A percentile compares a stretch with the other conserved stretches of the same genome.
These are phyloP conservation scores for Hartigia nigra DNA, from an alignment of 2,888 invertebrate species.

Conservation along the genomic window DNA sequence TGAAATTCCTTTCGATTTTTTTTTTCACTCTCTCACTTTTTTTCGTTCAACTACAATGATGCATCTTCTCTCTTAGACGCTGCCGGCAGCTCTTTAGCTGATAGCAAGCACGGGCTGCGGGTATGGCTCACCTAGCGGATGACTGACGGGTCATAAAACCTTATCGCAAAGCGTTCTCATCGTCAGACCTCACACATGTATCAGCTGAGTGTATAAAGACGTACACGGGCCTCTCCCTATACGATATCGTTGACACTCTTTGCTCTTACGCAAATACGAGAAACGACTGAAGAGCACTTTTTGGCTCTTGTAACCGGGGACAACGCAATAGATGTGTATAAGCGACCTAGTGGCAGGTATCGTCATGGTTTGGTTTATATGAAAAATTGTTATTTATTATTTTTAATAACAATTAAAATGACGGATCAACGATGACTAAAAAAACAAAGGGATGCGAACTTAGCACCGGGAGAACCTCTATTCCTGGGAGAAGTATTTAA, in stretches of 20 bases:
- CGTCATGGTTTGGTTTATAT: neutral
- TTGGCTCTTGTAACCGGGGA: neutral
- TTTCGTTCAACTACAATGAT: neutral
- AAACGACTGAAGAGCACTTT: conserved; percentile 43
- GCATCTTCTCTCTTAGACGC: neutral
- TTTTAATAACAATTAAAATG: neutral
- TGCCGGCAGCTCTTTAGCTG: conserved; percentile 11
- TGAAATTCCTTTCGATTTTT: neutral
- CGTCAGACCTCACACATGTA: neutral
- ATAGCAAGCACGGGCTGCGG: conserved; percentile 13
- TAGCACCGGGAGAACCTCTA: neutral
- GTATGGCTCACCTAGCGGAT: conserved; percentile 30
- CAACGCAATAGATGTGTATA: neutral
- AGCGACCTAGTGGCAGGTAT: neutral
- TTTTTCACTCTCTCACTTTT: neutral
- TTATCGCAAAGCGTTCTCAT: conserved; percentile 52
- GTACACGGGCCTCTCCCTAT: conserved; percentile 46
- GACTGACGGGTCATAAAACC: conserved; percentile 61
- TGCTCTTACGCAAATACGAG: conserved; percentile 54
- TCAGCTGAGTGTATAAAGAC: conserved; percentile 24
- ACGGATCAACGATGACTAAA: neutral
- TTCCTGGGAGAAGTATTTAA: neutral
- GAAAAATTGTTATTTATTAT: neutral
- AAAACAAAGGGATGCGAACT: neutral
- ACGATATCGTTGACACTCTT: conserved; percentile 47